Base-by-base conservation (phyloP, 2,113 vertebrate genomes). In the Gopherus evgoodei region DNA sequence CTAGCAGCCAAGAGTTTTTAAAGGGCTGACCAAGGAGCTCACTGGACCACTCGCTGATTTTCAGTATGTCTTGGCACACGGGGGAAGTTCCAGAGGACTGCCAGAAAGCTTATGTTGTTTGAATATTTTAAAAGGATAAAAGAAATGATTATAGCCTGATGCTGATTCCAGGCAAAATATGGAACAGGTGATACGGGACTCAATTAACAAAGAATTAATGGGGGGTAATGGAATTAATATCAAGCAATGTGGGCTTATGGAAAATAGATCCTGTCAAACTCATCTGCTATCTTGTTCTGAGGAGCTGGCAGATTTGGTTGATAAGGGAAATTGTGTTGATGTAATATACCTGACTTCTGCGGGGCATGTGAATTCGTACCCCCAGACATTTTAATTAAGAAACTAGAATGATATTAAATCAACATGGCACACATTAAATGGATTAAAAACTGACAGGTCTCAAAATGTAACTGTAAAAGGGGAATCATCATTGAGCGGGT, bases 181-280 rank as follows among this genome's bases (percentile, higher is more conserved):
- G 91, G 86, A 84, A 53, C 0, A 24, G 84, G 86, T 96, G 96
- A 91, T 87, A 88, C 1, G 19, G 93, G 91, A 90, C 1, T 4
- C 93, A 78, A 56, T 95, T 96, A 96, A 92, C 95, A 86, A 84
- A 94, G 94, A 93, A 94, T 49, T 88, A 69, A 96, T 59, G 93
- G 92, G 87, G 94, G 86, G 84, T 95, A 93, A 93, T 93, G 80
- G 94, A 97, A 96, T 97, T 94, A 97, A 94, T 52, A 94, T 95
- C 91, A 96, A 94, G 95, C 96, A 96, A 86, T 86, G 52, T 84
- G 93, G 94, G 93, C 93, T 95, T 93, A 91, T 94, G 94, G 94
- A 96, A 94, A 96, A 94, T 31, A 95, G 91, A 95, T 93, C 95
- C 96, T 95, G 95, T 93, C 95, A 93, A 95, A 88, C 86, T 79